Conservation (phyloP, 2,888 invertebrate genomes). For the Himalopsyche anomala region DNA sequence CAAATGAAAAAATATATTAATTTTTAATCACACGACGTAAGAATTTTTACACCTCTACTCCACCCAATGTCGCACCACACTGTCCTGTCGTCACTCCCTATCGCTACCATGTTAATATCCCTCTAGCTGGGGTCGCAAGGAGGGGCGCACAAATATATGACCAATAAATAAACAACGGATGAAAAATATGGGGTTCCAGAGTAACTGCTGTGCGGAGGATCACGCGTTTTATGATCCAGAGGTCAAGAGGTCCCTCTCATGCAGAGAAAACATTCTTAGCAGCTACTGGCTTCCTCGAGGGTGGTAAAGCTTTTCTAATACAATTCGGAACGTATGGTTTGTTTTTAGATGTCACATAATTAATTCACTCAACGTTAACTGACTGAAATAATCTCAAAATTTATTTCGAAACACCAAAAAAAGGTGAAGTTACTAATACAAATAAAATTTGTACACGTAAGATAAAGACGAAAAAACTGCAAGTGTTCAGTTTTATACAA, state of each 20-base stretch:
- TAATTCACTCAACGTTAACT: too few relatives aligned
- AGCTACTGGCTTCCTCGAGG: slow-evolving; percentile 5
- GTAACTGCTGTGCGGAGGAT: slow-evolving; percentile 35
- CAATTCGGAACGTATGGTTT: not conserved
- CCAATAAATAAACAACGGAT: slow-evolving; percentile 43
- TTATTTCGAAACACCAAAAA: too few relatives aligned
- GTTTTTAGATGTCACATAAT: not conserved
- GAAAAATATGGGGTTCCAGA: slow-evolving; percentile 39
- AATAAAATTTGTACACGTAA: too few relatives aligned
- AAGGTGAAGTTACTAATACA: too few relatives aligned
- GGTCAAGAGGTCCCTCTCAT: slow-evolving; percentile 27
- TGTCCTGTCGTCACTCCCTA: slow-evolving; percentile 31
- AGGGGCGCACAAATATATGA: slow-evolving; percentile 42
- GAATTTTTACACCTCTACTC: not conserved
- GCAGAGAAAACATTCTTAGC: not conserved
- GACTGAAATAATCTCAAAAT: too few relatives aligned
- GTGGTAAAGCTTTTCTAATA: not conserved
- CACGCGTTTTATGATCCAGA: slow-evolving; percentile 40
- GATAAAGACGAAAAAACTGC: too few relatives aligned
- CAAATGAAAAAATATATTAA: not conserved
- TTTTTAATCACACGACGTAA: not conserved
- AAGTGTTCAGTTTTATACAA: too few relatives aligned
- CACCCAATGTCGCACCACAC: not conserved
- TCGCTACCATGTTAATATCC: slow-evolving; percentile 35
- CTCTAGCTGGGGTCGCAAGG: slow-evolving; percentile 10